Percentiles rank a stretch among this genome's conserved stretches.
These are phyloP conservation scores for Psephotus haematonotus DNA, from an alignment of 2,113 vertebrate species.

Conservation along the genomic window DNA sequence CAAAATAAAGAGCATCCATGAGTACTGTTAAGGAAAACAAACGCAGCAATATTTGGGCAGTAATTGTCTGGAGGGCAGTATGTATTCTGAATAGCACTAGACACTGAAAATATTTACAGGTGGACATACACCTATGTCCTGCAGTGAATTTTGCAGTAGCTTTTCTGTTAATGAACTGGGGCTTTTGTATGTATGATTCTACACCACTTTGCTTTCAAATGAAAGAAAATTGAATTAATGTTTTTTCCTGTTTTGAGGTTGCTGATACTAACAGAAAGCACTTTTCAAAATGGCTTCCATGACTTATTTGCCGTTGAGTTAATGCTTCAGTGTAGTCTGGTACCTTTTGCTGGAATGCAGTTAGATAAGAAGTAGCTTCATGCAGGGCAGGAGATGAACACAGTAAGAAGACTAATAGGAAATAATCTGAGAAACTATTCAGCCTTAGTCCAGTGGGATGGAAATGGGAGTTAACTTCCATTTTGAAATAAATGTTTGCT, in stretches of 20 bases:
- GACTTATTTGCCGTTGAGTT: neutral
- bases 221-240: neutral
- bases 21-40: neutral
- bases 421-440: neutral
- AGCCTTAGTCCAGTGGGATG: neutral
- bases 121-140: neutral
- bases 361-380: neutral
- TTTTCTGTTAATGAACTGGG: neutral
- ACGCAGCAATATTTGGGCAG: neutral
- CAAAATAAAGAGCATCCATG: neutral
- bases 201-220: neutral
- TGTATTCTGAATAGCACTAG: neutral
- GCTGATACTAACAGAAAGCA: neutral
- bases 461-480: neutral
- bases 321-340: neutral
- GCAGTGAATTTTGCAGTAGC: neutral
- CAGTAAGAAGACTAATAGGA: neutral
- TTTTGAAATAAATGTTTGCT: neutral
- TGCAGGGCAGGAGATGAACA: neutral
- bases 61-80: neutral
- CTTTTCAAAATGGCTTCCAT: neutral
- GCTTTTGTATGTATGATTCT: neutral
- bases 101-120: neutral
- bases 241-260: neutral
- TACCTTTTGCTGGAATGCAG: neutral